phyloP scores from a whole-genome alignment of 2,797 vertebrate genomes.

The Pseudocheirus occidentalis region DNA sequence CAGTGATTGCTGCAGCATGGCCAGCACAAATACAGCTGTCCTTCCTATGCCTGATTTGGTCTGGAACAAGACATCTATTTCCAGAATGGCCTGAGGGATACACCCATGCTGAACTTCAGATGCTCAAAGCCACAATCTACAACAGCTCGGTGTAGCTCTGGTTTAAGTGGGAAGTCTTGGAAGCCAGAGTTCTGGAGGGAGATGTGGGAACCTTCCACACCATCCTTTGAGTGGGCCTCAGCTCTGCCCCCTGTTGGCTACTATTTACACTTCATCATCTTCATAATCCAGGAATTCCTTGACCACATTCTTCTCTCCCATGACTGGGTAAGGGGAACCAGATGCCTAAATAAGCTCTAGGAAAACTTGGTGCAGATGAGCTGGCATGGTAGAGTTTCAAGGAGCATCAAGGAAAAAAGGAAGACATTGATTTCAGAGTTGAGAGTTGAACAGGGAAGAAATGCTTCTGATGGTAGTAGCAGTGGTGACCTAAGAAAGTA shows the following conservation, averaged over 20 bases:
- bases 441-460: constrained; percentile 54
- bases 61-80: constrained; percentile 91
- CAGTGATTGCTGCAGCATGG: constrained; percentile 89
- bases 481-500: constrained; percentile 39
- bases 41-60: constrained; percentile 92
- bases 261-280: constrained; percentile 88
- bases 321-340: constrained; percentile 67
- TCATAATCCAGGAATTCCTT: constrained; percentile 90
- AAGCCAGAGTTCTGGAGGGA: constrained; percentile 91
- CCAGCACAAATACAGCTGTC: constrained; percentile 90
- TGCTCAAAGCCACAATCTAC: constrained; percentile 91
- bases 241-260: constrained; percentile 78
- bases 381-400: neutral
- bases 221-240: constrained; percentile 84
- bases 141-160: constrained; percentile 88
- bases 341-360: constrained; percentile 14
- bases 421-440: constrained; percentile 24
- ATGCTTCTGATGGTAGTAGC: constrained; percentile 63
- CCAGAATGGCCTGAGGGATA: constrained; percentile 90
- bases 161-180: constrained; percentile 89
- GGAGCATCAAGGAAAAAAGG: neutral
- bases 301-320: constrained; percentile 89
- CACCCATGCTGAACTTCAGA: constrained; percentile 91
- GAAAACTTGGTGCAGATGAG: constrained; percentile 21
- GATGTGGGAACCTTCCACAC: constrained; percentile 89